Evolutionary conservation across 2,113 vertebrate species (phyloP).

Genomic region (Upupa epops): DNA sequence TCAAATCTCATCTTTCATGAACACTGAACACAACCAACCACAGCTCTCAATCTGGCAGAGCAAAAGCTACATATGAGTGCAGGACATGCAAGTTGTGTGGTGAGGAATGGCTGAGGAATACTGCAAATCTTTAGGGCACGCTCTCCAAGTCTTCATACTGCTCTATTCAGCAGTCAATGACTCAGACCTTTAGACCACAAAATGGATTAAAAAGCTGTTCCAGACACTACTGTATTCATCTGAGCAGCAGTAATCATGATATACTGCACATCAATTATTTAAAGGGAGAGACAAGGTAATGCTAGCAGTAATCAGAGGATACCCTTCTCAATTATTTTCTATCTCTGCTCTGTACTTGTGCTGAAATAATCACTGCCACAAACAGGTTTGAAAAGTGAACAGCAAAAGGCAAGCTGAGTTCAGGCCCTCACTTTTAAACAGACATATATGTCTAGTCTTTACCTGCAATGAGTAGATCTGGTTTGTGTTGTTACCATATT

Average conservation of each 20-base stretch:
- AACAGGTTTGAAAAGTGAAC: background rate
- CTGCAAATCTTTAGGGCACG: background rate
- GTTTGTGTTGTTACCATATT: background rate
- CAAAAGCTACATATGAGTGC: background rate
- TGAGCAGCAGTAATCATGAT: background rate
- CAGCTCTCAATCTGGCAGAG: background rate
- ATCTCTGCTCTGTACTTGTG: background rate
- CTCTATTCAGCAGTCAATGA: background rate
- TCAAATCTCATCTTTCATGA: background rate
- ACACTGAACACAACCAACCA: background rate
- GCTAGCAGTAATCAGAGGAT: background rate
- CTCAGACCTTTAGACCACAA: background rate
- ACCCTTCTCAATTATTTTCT: background rate
- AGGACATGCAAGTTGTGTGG: background rate
- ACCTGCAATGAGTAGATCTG: background rate
- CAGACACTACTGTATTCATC: background rate
- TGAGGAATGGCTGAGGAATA: background rate
- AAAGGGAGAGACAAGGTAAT: accelerated
- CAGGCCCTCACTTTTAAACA: background rate
- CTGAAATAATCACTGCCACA: background rate
- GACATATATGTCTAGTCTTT: background rate
- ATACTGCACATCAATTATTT: background rate
- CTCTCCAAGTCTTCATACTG: background rate
- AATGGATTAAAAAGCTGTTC: background rate
- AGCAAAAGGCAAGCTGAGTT: background rate